Base-by-base conservation (phyloP, 2,113 vertebrate species). In the Piprites chloris region DNA sequence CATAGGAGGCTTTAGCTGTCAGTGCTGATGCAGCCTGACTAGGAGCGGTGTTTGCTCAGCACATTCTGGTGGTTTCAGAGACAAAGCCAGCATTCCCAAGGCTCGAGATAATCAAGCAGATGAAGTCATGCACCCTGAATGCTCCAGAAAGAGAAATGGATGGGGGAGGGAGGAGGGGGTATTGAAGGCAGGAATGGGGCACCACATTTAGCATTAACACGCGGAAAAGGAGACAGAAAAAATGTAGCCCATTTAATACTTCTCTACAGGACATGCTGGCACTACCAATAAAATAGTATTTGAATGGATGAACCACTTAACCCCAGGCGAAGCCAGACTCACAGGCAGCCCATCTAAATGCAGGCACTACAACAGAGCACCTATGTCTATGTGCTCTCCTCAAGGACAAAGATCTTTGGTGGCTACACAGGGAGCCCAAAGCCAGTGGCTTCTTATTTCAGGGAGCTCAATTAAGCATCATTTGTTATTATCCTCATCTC, bases 31-130 rank as follows among this genome's bases (percentile, higher is more conserved):
- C 74, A 71, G 93, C 47, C 75, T 69, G 71, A 81, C 35, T 17
- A 65, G 33, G 28, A 47, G 66, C 3, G 1, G 33, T 87, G 80
- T 85, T 91, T 91, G 77, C 91, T 90, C 91, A 95, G 91, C 85
- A 89, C 72, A 95, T 89, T 93, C 90, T 47, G 33, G 22, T 35
- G 77, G 90, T 92, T 92, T 87, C 10, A 11, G 80, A 91, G 93
- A 89, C 61, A 62, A 95, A 72, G 85, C 91, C 91, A 92, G 69
- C 69, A 80, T 95, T 96, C 84, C 93, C 83, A 75, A 83, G 80
- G 84, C 69, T 93, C 21, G 0, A 80, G 35, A 89, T 92, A 87
- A 94, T 39, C 74, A 92, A 93, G 89, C 63, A 89, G 94, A 96
- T 93, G 92, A 97, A 97, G 81, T 94, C 72, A 96, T 77, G 53